A percentile compares a stretch with the other conserved stretches of the same genome.
Evolutionary conservation across 2,797 vertebrate species (phyloP).

Genomic region (Sebastiscus tertius): DNA sequence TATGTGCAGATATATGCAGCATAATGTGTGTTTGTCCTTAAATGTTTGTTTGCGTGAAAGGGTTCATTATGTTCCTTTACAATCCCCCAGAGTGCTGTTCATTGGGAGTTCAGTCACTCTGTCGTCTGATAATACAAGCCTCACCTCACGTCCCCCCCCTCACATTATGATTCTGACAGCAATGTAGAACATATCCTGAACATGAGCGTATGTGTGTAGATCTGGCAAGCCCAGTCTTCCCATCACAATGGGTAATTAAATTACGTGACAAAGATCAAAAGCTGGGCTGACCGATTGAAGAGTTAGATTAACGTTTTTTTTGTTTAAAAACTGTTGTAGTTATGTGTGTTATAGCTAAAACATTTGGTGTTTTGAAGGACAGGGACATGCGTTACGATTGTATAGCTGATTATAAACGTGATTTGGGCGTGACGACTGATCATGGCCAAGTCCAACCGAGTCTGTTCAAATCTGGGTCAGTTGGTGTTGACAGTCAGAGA

Average conservation of each 20-base stretch:
- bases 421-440: neutral
- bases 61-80: constrained; percentile 9
- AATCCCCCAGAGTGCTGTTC: constrained; percentile 16
- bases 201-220: neutral
- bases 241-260: constrained; percentile 22
- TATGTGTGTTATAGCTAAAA: neutral
- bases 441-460: neutral
- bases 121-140: neutral
- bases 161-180: constrained; percentile 15
- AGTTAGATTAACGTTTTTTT: constrained; percentile 10
- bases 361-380: neutral
- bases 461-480: neutral
- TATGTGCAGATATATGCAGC: neutral
- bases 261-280: constrained; percentile 16
- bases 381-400: neutral
- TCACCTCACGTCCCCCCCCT: constrained; percentile 6
- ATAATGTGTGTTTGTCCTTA: neutral
- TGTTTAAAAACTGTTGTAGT: neutral
- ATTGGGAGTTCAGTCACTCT: constrained; percentile 12
- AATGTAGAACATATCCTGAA: constrained; percentile 37
- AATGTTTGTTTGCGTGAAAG: constrained; percentile 9
- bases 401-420: neutral
- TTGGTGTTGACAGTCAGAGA: neutral
- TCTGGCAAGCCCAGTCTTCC: neutral
- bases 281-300: neutral